These are phyloP conservation scores for Oppia nitens DNA, from an alignment of 1,140 invertebrate species.

Conservation along the genomic window DNA sequence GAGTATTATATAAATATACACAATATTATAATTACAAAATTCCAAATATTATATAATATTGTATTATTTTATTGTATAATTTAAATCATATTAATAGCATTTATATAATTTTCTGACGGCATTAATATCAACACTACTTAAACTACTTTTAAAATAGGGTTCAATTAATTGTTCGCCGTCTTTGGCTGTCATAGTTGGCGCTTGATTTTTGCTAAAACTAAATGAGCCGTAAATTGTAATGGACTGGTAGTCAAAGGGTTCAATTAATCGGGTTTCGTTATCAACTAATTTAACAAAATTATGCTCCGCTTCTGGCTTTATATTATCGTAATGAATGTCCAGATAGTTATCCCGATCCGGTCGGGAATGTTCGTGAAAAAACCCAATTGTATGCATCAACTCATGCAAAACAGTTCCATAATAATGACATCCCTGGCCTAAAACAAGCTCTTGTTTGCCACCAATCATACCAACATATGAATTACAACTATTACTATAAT, in stretches of 20 bases:
- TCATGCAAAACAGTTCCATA: constrained; percentile 27
- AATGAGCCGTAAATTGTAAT: constrained; percentile 16
- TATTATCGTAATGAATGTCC: constrained; percentile 14
- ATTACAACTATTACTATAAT: constrained; percentile 9
- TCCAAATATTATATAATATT: too few species aligned
- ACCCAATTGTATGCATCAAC: constrained; percentile 30
- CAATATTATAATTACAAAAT: too few species aligned
- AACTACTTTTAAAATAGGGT: background rate
- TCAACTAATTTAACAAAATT: background rate
- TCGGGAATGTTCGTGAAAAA: constrained; percentile 29
- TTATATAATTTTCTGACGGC: background rate
- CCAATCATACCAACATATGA: constrained; percentile 17
- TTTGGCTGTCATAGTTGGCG: constrained; percentile 13
- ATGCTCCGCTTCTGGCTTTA: background rate
- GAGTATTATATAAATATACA: too few species aligned
- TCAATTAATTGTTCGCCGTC: background rate
- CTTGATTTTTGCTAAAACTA: constrained; percentile 13
- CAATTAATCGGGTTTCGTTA: background rate
- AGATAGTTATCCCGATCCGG: constrained; percentile 28
- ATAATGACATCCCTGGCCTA: constrained; percentile 13
- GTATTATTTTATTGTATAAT: too few species aligned
- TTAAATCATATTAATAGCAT: too few species aligned
- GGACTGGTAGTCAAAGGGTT: constrained; percentile 10
- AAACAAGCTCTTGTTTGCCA: constrained; percentile 11
- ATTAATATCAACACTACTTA: background rate